Base-by-base conservation (phyloP, 2,888 invertebrate genomes). In the Agrilus biguttatus region DNA sequence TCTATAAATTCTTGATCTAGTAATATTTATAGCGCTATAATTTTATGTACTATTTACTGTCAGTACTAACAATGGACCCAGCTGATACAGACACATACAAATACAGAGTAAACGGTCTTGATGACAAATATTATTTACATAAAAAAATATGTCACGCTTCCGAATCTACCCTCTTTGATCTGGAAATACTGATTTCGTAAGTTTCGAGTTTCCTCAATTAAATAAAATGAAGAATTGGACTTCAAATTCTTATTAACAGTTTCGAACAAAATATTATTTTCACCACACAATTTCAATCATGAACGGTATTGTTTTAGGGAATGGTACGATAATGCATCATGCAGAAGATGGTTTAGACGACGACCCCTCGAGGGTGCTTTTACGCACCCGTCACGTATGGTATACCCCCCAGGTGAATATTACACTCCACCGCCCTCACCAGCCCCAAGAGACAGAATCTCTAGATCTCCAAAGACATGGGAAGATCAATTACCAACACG, bases 361-460 rank as follows among this genome's bases (percentile, higher is more conserved):
- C 78, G 87, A 17, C 83, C 87, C 39, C 71, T 92, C 32, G 79
- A 79, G 58, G 84, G 84, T 41, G 90, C 90, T 40, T 88, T 84
- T 68, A 84, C 83, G 21, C 88, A 92, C 65, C 89, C 90, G n/a
- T 89, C 89, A 40, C 81, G 78, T 64, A 92, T 92, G 91, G 87
- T 92, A 3, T 92, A 92, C 67, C 91, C 91, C 43, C 89, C 89
- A 1, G 87, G 86, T 4, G 78, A 82, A 51, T 69, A 71, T 12
- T 88, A 85, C 63, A 88, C 89, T 0, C 89, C 90, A 0, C 82
- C 84, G 60, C 73, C 78, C 54, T 78, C 80, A 1, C 84, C 84
- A 1, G 78, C 80, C 39, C 74, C 77, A 1, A 39, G 53, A 51
- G 69, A 66, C 34, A 62, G 56, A 53, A 70, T 46, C 55, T 68